These are phyloP conservation scores for Diachasmimorpha longicaudata DNA, from an alignment of 1,140 invertebrate genomes.

Conservation along the genomic window DNA sequence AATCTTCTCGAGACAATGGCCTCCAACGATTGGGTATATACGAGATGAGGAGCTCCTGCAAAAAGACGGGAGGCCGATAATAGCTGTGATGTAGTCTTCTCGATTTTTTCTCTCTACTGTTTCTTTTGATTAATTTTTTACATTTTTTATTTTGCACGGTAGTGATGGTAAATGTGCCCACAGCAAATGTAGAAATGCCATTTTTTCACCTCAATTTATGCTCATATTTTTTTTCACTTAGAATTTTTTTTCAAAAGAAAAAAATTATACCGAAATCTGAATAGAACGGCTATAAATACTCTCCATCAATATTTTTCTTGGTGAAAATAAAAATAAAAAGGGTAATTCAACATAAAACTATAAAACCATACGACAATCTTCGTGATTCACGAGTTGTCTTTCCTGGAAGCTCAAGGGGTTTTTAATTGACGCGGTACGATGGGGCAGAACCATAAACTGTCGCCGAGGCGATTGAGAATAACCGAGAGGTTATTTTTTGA, in stretches of 20 bases:
- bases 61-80: conserved; percentile 57
- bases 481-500: conserved; percentile 49
- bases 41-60: conserved; percentile 33
- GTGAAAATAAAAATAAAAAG: too few relatives aligned
- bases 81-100: conserved; percentile 47
- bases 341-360: not conserved
- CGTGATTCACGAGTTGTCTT: conserved; percentile 37
- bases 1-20: conserved; percentile 62
- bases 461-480: conserved; percentile 59
- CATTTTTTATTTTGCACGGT: not conserved
- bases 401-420: conserved; percentile 54
- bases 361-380: conserved; percentile 9
- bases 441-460: conserved; percentile 59
- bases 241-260: too few relatives aligned
- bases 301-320: too few relatives aligned
- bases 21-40: conserved; percentile 40
- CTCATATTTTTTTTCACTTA: not conserved
- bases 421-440: conserved; percentile 57
- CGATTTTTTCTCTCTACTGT: conserved; percentile 22
- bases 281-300: too few relatives aligned
- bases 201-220: too few relatives aligned
- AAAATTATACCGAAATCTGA: too few relatives aligned
- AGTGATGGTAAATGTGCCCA: not conserved
- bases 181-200: too few relatives aligned
- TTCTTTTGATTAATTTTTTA: conserved; percentile 16